Evolutionary conservation across 2,888 invertebrate genomes (phyloP), one percentile per base, ranked within the genome.

Genomic region (Laothoe populi): DNA sequence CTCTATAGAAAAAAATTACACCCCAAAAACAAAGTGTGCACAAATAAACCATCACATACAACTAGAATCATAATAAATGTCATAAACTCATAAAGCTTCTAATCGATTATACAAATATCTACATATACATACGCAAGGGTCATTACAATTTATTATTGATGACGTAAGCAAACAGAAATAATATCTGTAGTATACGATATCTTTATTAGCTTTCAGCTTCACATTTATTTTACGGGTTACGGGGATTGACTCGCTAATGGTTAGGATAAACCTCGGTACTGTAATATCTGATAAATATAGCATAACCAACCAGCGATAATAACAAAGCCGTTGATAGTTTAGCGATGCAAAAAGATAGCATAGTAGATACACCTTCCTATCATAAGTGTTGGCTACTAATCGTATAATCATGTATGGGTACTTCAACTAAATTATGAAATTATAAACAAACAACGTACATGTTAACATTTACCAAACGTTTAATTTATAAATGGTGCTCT

Each of bases 381-480:
- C 62, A 63, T 38, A 40, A 63, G 61, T 58, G 63, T 59, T 69
- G 68, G 70, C 70, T 75, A 65, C 70, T 73, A 73, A 75, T 75
- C 65, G 67, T 71, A 71, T 70, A 74, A 72, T 73, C 71, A 63
- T 67, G 70, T 70, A 70, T 66, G 71, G 42, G 23, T 53, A 19
- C 73, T 74, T 71, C 65, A 74, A 63, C 71, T 66, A 63, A 73
- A 73, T 69, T 70, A 70, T 65, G 71, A 74, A 75, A 72, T 70
- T 71, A 71, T 81, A 79, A 79, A 82, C 78, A 82, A 60, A 66
- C 57, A 62, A 60, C 67, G 53, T 61, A 66, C 49, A 59, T 71
- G 73, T 75, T 77, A 75, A 81, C 78, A 78, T 77, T 77, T 75
- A 73, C 79, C 75, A 78, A 70, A 74, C 72, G 71, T 70, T 71